phyloP scores from a whole-genome alignment of 53 echinoderm and acorn worm genomes.

The Astropecten irregularis region DNA sequence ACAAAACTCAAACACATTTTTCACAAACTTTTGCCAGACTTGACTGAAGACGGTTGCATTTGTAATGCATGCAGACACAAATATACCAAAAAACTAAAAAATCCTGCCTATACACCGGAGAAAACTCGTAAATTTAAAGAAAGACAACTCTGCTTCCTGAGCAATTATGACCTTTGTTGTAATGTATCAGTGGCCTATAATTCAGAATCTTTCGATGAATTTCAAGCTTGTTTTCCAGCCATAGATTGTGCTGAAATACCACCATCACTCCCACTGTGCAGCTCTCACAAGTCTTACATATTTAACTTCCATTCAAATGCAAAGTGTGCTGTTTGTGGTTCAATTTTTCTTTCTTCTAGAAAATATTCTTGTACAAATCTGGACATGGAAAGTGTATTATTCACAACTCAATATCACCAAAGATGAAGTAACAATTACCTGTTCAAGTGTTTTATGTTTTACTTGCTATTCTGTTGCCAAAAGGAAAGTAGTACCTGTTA shows the following conservation, averaged over 20 bases:
- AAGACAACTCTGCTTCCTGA: background rate
- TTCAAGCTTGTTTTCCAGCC: background rate
- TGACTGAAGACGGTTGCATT: background rate
- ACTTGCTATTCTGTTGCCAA: slow-evolving; percentile 18
- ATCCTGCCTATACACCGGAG: background rate
- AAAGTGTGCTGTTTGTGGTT: slow-evolving; percentile 1
- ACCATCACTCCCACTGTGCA: background rate
- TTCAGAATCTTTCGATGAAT: background rate
- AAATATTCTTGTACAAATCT: background rate
- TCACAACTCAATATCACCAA: background rate
- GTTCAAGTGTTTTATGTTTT: background rate
- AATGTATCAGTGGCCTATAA: background rate
- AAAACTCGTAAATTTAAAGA: background rate
- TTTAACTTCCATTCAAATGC: background rate
- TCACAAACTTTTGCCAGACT: background rate
- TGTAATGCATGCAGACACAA: slow-evolving; percentile 13
- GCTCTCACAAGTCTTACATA: background rate
- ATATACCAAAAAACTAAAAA: background rate
- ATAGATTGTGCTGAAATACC: background rate
- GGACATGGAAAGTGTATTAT: background rate
- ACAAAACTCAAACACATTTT: background rate
- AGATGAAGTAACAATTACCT: background rate
- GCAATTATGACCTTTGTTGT: background rate
- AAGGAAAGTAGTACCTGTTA: background rate
- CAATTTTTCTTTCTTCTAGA: background rate